Percentiles rank a stretch among this genome's conserved stretches.
Conservation (phyloP, 2,797 vertebrate species). For the Coilia nasus region DNA sequence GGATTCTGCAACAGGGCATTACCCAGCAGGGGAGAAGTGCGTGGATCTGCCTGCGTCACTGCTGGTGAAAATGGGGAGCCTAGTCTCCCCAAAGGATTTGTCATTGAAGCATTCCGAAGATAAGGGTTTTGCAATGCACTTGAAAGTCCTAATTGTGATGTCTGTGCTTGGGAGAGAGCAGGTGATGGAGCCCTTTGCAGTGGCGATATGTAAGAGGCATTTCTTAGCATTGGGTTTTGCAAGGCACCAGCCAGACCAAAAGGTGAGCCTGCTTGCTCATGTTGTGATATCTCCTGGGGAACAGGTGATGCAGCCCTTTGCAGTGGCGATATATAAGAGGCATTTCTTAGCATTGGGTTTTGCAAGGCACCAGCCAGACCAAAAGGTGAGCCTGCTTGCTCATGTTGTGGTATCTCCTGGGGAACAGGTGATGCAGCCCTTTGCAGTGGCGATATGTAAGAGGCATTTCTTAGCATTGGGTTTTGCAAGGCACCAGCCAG, state of each 20-base stretch:
- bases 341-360: constrained; percentile 49
- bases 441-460: constrained; percentile 47
- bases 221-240: constrained; percentile 45
- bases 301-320: constrained; percentile 47
- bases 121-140: constrained; percentile 51
- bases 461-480: constrained; percentile 50
- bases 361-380: constrained; percentile 14
- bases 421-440: constrained; percentile 44
- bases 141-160: constrained; percentile 44
- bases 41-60: constrained; percentile 22
- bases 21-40: constrained; percentile 37
- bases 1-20: constrained; percentile 57
- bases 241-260: constrained; percentile 6
- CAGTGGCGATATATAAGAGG: constrained; percentile 47
- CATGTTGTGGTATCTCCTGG: constrained; percentile 35
- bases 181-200: constrained; percentile 49
- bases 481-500: constrained; percentile 15
- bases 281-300: constrained; percentile 31
- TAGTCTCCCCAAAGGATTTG: constrained; percentile 46
- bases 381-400: constrained; percentile 29
- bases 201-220: constrained; percentile 49
- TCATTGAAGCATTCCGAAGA: constrained; percentile 48
- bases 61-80: constrained; percentile 45
- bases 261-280: constrained; percentile 35
- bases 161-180: constrained; percentile 19